Evolutionary conservation across 2,888 invertebrate species (phyloP), one percentile per base, ranked within the genome.

Genomic region (Seira musarum): DNA sequence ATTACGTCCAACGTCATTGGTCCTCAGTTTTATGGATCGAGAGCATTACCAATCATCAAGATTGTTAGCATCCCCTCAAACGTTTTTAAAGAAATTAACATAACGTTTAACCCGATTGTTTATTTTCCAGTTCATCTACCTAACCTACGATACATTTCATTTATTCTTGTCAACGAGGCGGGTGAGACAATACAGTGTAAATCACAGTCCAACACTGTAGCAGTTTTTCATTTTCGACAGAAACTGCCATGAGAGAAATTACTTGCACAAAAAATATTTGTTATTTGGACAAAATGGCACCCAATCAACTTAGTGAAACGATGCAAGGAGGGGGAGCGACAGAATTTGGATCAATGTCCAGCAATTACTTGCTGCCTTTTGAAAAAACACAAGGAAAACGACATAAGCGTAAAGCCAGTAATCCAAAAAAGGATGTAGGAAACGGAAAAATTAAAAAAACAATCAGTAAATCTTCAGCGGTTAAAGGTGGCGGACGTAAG

Each of bases 381-480:
- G 13, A 1, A 57, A 24, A 57, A 30, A n/a, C n/a, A n/a, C n/a
- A n/a, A n/a, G n/a, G n/a, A n/a, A n/a, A n/a, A n/a, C n/a, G n/a
- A n/a, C n/a, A n/a, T n/a, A n/a, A n/a, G n/a, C n/a, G n/a, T n/a
- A n/a, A 22, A 57, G 15, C n/a, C 2, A 74, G 25, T 21, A 57
- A 19, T 15, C 49, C 30, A 6, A 69, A 69, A 60, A n/a, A n/a
- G n/a, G n/a, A n/a, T n/a, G n/a, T n/a, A 57, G 69, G 19, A 69
- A 60, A 60, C 30, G 19, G 1, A 21, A 25, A 2, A 15, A 17
- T 2, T 1, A 17, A 8, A 30, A 17, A 69, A 46, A 13, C 46
- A 46, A 46, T 10, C 6, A 46, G 13, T 13, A 6, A 46, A 46
- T 10, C 6, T 10, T 25, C 25, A 1, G 46, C 25, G 60, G 0